These are phyloP conservation scores for Dinomys branickii DNA, from an alignment of 2,113 vertebrate genomes.

Conservation along the genomic window DNA sequence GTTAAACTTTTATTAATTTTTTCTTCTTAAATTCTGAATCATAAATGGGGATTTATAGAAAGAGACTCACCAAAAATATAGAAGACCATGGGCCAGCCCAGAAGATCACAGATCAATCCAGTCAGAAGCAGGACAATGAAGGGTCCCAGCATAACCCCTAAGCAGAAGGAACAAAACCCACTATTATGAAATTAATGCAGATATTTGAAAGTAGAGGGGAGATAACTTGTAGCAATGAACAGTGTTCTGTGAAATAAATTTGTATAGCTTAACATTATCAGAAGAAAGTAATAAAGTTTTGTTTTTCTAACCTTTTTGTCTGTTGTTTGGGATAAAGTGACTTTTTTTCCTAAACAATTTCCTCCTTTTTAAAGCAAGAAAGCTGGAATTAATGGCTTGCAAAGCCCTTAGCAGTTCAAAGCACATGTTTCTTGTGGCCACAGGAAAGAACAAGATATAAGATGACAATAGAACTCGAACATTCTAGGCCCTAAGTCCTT, in stretches of 20 bases:
- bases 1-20: not conserved
- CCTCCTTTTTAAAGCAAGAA: not conserved
- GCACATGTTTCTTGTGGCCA: not conserved
- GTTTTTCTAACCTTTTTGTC: not conserved
- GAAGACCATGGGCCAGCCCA: slow-evolving; percentile 91
- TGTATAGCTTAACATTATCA: not conserved
- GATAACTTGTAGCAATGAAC: no score
- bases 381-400: not conserved
- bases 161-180: not conserved
- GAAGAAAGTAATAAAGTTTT: not conserved
- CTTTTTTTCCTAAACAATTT: not conserved
- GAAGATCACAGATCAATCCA: slow-evolving; percentile 85
- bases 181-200: not conserved
- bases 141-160: slow-evolving; percentile 85
- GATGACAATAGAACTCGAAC: not conserved
- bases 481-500: not conserved
- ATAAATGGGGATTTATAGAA: not conserved
- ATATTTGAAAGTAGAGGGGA: not conserved
- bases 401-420: not conserved
- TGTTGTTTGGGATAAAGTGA: not conserved
- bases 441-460: not conserved
- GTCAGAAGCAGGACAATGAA: slow-evolving; percentile 87
- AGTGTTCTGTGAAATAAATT: not conserved
- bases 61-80: slow-evolving; percentile 88
- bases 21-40: not conserved